Percentiles rank a stretch among this genome's conserved stretches.
phyloP scores from a whole-genome alignment of 2,113 vertebrate species.

The Oryzias curvinotus region DNA sequence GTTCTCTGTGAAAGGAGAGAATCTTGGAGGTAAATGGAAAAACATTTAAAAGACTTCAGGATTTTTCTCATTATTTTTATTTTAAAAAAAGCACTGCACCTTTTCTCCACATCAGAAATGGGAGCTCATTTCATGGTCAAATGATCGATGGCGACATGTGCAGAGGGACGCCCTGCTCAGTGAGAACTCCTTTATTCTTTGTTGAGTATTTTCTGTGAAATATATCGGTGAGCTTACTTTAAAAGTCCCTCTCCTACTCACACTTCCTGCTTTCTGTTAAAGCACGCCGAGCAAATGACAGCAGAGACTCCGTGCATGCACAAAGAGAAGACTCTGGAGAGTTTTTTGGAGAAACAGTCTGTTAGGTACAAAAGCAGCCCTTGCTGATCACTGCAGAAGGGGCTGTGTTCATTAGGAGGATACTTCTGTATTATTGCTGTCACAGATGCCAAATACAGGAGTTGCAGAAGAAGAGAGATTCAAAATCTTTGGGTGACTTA shows the following conservation, averaged over 20 bases:
- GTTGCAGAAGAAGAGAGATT: slow-evolving; percentile 58
- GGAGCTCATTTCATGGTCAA: too few species aligned
- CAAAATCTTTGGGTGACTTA: slow-evolving; percentile 34
- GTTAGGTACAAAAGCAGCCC: slow-evolving; percentile 60
- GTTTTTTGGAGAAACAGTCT: slow-evolving; percentile 38
- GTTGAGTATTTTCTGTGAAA: too few species aligned
- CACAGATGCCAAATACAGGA: slow-evolving; percentile 53
- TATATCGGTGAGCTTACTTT: not conserved
- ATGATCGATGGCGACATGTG: too few species aligned
- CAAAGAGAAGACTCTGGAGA: slow-evolving; percentile 41
- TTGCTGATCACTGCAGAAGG: not conserved
- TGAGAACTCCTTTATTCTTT: too few species aligned
- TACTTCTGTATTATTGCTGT: not conserved
- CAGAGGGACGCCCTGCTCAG: too few species aligned
- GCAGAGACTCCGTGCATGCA: slow-evolving; percentile 48
- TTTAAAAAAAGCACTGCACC: not conserved
- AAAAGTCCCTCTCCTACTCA: slow-evolving; percentile 1
- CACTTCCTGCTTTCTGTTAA: slow-evolving; percentile 16
- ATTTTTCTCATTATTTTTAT: not conserved
- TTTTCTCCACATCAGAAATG: not conserved
- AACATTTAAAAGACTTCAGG: not conserved
- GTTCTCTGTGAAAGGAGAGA: slow-evolving; percentile 22
- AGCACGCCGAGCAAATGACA: slow-evolving; percentile 46
- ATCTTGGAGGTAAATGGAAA: slow-evolving; percentile 46
- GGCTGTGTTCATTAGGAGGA: not conserved